phyloP scores from a whole-genome alignment of 1,140 invertebrate genomes.

The Papilio glaucus region DNA sequence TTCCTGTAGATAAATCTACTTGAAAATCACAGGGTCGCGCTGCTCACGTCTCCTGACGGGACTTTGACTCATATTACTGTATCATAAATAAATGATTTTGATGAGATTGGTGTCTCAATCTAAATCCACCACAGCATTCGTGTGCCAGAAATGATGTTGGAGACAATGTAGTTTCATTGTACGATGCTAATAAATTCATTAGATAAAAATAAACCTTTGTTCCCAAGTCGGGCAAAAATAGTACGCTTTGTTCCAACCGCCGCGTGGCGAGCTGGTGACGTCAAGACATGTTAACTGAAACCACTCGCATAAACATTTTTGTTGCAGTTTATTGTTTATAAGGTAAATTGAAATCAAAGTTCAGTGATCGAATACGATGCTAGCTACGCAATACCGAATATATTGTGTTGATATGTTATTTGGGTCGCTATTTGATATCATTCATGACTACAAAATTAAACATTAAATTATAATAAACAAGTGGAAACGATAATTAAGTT shows the following conservation, averaged over 20 bases:
- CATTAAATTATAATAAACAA: conserved; percentile 18
- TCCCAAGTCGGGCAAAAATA: conserved; percentile 15
- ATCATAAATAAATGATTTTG: no score
- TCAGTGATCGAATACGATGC: background rate
- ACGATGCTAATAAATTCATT: conserved; percentile 1
- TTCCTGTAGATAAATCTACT: no score
- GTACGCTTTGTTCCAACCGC: background rate
- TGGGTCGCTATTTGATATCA: conserved; percentile 8
- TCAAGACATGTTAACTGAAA: background rate
- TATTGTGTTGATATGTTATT: conserved; percentile 12
- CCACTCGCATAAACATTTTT: background rate
- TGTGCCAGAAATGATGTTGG: background rate
- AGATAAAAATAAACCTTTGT: conserved; percentile 5
- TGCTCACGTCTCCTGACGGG: no score
- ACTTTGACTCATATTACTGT: no score
- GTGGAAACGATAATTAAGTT: background rate
- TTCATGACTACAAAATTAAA: background rate
- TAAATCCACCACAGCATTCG: background rate
- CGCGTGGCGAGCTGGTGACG: background rate
- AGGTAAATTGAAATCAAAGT: background rate
- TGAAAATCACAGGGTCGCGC: no score
- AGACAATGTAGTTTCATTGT: background rate
- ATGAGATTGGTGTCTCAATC: background rate
- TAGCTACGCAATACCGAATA: background rate
- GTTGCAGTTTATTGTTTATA: background rate